These are phyloP conservation scores for Ciconia nigra DNA, from an alignment of 2,797 vertebrate species.

Conservation along the genomic window DNA sequence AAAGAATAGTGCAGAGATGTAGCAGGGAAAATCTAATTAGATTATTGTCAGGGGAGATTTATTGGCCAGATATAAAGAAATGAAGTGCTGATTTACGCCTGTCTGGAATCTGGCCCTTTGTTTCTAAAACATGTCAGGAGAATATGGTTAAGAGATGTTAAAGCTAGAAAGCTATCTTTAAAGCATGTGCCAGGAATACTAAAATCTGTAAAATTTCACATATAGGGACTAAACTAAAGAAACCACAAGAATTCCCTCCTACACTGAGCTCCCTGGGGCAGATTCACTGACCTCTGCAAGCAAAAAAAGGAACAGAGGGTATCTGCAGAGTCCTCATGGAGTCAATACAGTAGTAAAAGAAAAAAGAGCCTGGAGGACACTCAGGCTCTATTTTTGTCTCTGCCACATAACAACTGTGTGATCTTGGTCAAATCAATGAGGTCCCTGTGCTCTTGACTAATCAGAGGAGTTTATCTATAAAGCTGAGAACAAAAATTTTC, in stretches of 20 bases:
- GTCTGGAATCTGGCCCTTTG: not conserved
- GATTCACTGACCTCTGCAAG: not conserved
- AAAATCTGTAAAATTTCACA: not conserved
- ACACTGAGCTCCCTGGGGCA: not conserved
- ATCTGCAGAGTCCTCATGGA: not conserved
- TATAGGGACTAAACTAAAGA: not conserved
- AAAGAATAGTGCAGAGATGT: not conserved
- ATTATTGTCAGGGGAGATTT: not conserved
- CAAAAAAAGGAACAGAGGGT: not conserved
- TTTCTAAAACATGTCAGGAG: not conserved
- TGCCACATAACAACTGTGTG: not conserved
- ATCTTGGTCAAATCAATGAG: constrained; percentile 45
- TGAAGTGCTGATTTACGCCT: not conserved
- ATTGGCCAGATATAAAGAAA: not conserved
- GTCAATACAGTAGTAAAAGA: not conserved
- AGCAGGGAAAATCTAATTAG: not conserved
- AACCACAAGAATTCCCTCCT: not conserved
- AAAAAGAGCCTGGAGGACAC: not conserved
- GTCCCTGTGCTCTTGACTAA: constrained; percentile 29
- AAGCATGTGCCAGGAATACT: not conserved
- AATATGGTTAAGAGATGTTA: not conserved
- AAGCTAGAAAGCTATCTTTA: not conserved
- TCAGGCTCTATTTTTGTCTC: constrained; percentile 38
- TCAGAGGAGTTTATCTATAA: constrained; percentile 31
- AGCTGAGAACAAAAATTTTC: constrained; percentile 15